A percentile compares a stretch with the other conserved stretches of the same genome.
Conservation (phyloP, 2,888 invertebrate genomes). For the Bellardia bayeri region DNA sequence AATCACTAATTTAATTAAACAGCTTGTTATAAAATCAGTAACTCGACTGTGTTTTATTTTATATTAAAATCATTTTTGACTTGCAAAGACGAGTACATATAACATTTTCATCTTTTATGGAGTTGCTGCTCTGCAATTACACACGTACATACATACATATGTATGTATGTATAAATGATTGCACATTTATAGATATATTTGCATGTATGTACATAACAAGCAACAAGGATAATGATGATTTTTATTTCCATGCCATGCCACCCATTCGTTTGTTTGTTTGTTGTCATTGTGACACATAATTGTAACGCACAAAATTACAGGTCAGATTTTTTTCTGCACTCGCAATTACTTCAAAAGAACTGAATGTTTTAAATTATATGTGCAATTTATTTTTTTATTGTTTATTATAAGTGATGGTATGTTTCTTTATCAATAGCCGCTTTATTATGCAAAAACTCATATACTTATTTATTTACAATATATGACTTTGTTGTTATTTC, state of each 20-base stretch:
- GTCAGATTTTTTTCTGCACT: neutral
- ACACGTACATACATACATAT: no score
- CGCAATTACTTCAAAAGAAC: slow-evolving; percentile 19
- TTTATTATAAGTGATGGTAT: neutral
- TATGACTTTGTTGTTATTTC: neutral
- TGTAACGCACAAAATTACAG: slow-evolving; percentile 32
- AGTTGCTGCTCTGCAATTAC: neutral
- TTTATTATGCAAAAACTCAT: slow-evolving; percentile 17
- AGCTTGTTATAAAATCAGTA: slow-evolving; percentile 21
- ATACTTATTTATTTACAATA: neutral
- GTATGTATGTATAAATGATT: neutral
- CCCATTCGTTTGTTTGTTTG: slow-evolving; percentile 21
- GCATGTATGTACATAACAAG: no score
- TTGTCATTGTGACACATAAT: slow-evolving; percentile 23
- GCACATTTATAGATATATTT: neutral
- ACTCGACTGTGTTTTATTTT: neutral
- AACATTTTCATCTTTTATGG: neutral
- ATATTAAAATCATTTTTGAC: neutral
- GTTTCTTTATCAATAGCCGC: neutral
- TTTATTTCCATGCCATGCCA: slow-evolving; percentile 7
- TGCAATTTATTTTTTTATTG: neutral
- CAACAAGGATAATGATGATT: slow-evolving; percentile 12
- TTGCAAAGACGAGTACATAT: neutral
- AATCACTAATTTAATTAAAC: neutral
- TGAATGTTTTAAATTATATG: slow-evolving; percentile 32